These are phyloP conservation scores for Drosophila triauraria DNA, from an alignment of 1,140 invertebrate species.

Conservation along the genomic window DNA sequence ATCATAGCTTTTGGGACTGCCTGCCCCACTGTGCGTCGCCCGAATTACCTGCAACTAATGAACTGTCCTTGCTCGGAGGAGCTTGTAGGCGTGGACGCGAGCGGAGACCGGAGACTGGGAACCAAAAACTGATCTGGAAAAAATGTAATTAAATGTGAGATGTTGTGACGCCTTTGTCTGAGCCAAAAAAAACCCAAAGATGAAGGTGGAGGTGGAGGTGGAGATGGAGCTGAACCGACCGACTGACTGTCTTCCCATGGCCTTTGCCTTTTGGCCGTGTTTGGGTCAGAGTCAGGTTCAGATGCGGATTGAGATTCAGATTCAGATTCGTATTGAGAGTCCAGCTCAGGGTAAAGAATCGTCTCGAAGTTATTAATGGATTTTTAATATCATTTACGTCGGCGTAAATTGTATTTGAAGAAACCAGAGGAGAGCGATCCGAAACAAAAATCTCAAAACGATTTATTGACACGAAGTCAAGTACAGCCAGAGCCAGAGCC, in stretches of 20 bases:
- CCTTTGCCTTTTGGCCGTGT: constrained; percentile 35
- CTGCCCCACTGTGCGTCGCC: background rate
- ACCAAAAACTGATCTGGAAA: constrained; percentile 34
- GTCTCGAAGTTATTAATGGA: constrained; percentile 75
- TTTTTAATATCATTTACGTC: constrained; percentile 84
- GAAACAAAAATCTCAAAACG: constrained; percentile 66
- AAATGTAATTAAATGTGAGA: constrained; percentile 77
- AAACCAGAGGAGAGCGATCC: constrained; percentile 32
- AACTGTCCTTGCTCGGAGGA: constrained; percentile 30
- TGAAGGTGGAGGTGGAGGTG: background rate
- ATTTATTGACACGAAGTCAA: constrained; percentile 84
- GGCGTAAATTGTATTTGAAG: constrained; percentile 76
- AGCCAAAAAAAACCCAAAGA: constrained; percentile 10
- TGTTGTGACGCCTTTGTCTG: constrained; percentile 75
- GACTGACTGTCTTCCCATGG: constrained; percentile 52
- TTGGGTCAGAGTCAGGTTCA: constrained; percentile 13
- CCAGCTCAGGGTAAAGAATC: constrained; percentile 30
- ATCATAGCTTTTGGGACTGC: too few relatives aligned
- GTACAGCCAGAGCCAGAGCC: constrained; percentile 43
- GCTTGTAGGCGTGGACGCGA: constrained; percentile 45
- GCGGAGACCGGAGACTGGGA: background rate
- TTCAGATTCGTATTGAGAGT: background rate
- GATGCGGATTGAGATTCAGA: constrained; percentile 3
- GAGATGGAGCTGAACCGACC: background rate
- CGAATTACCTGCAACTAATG: constrained; percentile 9